A percentile compares a stretch with the other conserved stretches of the same genome.
These are phyloP conservation scores for Pseudomyrmex dendroicus DNA, from an alignment of 1,140 invertebrate genomes.

Conservation along the genomic window DNA sequence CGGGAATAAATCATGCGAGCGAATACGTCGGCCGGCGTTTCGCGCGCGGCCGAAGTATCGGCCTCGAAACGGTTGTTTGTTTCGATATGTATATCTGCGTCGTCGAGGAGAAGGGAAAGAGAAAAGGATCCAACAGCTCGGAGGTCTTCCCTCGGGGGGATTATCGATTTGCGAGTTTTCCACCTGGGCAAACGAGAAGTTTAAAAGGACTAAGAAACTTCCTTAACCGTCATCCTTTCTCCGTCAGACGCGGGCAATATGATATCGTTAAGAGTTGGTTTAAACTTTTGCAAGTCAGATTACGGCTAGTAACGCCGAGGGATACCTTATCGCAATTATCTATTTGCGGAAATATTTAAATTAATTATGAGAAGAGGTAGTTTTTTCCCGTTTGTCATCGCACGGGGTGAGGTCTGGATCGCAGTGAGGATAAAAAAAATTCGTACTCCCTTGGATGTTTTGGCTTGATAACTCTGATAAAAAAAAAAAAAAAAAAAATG, in stretches of 20 bases:
- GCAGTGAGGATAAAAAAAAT: too few species aligned
- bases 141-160: slow-evolving; percentile 9
- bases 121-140: slow-evolving; percentile 18
- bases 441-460: too few species aligned
- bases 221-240: slow-evolving; percentile 45
- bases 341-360: slow-evolving; percentile 35
- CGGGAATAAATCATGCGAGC: slow-evolving; percentile 36
- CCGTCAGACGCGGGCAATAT: slow-evolving; percentile 35
- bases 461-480: too few species aligned
- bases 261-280: slow-evolving; percentile 49
- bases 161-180: slow-evolving; percentile 58
- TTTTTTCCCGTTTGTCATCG: too few species aligned
- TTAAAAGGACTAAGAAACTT: slow-evolving; percentile 60
- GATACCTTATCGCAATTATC: slow-evolving; percentile 27
- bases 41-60: slow-evolving; percentile 29
- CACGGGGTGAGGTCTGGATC: too few species aligned
- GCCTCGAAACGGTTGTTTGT: slow-evolving; percentile 32
- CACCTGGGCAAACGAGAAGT: slow-evolving; percentile 53
- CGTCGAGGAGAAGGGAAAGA: not conserved
- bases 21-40: not conserved
- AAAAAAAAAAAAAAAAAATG: too few species aligned
- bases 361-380: not conserved
- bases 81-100: slow-evolving; percentile 17
- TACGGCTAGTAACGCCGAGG: slow-evolving; percentile 2
- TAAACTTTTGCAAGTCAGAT: slow-evolving; percentile 49